Evolutionary conservation across 2,113 vertebrate species (phyloP).

Genomic region (Lontra canadensis): DNA sequence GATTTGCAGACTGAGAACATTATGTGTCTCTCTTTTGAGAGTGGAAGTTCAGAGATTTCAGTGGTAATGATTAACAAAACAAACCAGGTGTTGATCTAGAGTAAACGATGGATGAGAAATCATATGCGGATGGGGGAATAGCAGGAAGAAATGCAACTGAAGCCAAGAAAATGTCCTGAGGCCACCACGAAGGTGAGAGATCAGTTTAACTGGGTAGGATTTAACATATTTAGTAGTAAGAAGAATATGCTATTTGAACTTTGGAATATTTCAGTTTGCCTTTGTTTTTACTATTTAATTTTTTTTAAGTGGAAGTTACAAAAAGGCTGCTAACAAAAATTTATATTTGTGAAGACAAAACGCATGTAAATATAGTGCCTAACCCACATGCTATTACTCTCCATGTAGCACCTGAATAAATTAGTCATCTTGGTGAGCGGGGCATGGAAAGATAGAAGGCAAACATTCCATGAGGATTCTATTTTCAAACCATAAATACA

Average conservation of each 20-base stretch:
- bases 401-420: accelerated
- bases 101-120: neutral
- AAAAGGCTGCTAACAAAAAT: neutral
- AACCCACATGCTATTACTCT: accelerated
- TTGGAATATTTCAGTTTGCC: neutral
- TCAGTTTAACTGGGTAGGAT: neutral
- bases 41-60: neutral
- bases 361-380: accelerated
- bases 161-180: neutral
- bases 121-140: too few relatives aligned
- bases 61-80: neutral
- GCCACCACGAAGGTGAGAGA: accelerated
- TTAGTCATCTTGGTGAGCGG: accelerated
- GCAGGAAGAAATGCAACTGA: neutral
- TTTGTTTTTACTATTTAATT: neutral
- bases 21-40: neutral
- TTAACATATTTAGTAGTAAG: neutral
- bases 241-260: neutral
- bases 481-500: neutral
- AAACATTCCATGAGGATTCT: neutral
- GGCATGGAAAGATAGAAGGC: neutral
- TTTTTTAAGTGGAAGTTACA: neutral
- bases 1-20: neutral
- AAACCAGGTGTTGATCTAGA: neutral
- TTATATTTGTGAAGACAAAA: neutral